Percentiles rank a stretch among this genome's conserved stretches.
Conservation (phyloP, 2,888 invertebrate genomes). For the Smittia sp. region DNA sequence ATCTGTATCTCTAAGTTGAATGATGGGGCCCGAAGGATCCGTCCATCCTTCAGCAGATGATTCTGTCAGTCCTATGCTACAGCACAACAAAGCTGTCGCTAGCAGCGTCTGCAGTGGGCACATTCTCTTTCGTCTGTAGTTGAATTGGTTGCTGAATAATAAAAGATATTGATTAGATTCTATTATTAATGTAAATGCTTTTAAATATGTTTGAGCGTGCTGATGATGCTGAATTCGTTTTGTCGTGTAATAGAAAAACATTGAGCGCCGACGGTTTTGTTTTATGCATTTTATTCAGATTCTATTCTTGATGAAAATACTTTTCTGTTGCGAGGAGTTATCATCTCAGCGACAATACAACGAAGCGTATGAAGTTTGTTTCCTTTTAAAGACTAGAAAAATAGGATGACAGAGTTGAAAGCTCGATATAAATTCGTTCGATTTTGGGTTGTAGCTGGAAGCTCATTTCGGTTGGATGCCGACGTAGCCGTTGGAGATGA, state of each 20-base stretch:
- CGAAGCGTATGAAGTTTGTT: no score
- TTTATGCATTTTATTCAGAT: no score
- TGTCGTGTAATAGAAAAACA: no score
- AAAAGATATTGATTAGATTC: background rate
- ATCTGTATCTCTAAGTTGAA: background rate
- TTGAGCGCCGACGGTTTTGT: no score
- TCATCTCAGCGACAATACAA: no score
- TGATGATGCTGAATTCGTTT: no score
- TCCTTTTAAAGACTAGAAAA: background rate
- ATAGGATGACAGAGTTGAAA: no score
- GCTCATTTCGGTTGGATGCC: background rate
- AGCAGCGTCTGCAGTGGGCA: background rate
- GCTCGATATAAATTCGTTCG: slow-evolving; percentile 15
- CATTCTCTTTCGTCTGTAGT: background rate
- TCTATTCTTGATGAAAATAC: no score
- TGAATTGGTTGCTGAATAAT: background rate
- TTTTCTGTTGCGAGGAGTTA: no score
- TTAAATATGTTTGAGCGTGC: no score
- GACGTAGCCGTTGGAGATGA: slow-evolving; percentile 26
- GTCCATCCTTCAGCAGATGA: slow-evolving; percentile 16
- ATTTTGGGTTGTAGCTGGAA: background rate
- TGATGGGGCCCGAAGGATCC: background rate
- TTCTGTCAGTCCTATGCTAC: background rate
- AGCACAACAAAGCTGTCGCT: background rate
- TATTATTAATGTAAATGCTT: background rate